Conservation (phyloP, 1,140 invertebrate genomes). For the Pinna nobilis region DNA sequence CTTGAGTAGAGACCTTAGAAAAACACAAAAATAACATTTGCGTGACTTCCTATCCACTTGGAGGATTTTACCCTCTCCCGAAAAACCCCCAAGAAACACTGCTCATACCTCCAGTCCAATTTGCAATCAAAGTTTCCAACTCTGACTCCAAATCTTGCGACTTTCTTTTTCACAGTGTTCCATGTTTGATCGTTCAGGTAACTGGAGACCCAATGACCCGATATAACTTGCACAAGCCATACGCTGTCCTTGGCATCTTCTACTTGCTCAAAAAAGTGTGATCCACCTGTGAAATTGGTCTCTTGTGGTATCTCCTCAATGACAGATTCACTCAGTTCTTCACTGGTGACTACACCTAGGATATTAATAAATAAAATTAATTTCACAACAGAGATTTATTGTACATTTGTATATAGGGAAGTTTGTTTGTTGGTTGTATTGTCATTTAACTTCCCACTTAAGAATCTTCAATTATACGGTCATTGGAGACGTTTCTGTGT, state of each 20-base stretch:
- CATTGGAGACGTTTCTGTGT: too few relatives aligned
- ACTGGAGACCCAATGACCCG: slow-evolving; percentile 26
- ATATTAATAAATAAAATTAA: neutral
- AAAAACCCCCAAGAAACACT: too few relatives aligned
- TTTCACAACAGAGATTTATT: too few relatives aligned
- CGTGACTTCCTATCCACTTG: too few relatives aligned
- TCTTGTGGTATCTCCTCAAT: slow-evolving; percentile 48
- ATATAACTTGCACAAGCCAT: slow-evolving; percentile 77
- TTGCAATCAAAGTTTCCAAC: slow-evolving; percentile 77
- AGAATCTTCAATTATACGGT: too few relatives aligned
- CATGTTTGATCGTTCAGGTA: slow-evolving; percentile 64
- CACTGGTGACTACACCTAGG: slow-evolving; percentile 69
- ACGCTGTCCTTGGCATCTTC: slow-evolving; percentile 79
- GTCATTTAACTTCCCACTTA: too few relatives aligned
- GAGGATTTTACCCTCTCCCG: too few relatives aligned
- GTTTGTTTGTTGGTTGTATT: too few relatives aligned
- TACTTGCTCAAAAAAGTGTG: slow-evolving; percentile 77
- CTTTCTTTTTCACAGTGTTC: slow-evolving; percentile 72
- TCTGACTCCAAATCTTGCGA: slow-evolving; percentile 76
- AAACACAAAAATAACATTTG: too few relatives aligned
- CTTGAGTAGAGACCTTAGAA: too few relatives aligned
- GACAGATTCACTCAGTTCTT: slow-evolving; percentile 59
- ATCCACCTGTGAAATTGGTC: slow-evolving; percentile 76
- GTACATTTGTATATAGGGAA: too few relatives aligned
- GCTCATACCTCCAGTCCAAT: slow-evolving; percentile 74